phyloP scores from a whole-genome alignment of 2,888 invertebrate genomes.

The Amphipoea lucens region DNA sequence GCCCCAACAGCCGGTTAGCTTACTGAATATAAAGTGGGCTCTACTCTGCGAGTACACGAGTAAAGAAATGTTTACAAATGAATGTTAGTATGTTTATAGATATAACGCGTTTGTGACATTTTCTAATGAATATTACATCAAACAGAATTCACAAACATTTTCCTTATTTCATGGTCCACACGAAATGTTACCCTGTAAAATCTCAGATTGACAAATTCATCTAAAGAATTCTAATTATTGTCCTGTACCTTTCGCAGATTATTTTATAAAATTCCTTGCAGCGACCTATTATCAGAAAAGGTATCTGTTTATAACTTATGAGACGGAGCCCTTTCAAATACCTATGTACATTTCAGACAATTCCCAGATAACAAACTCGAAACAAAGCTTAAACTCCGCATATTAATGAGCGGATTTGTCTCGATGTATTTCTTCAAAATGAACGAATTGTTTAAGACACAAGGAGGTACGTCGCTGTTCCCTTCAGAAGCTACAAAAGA shows the following conservation, averaged over 20 bases:
- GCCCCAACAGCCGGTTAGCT: neutral
- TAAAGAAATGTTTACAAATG: constrained; percentile 3
- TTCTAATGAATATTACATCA: constrained; percentile 25
- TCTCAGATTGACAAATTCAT: constrained; percentile 33
- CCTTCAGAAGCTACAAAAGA: constrained; percentile 79
- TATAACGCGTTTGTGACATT: neutral
- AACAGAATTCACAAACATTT: constrained; percentile 1
- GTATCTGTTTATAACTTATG: constrained; percentile 62
- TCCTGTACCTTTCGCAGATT: constrained; percentile 39
- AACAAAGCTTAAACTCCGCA: constrained; percentile 71
- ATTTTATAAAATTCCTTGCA: constrained; percentile 57
- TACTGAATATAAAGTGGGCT: constrained; percentile 30
- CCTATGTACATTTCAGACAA: constrained; percentile 63
- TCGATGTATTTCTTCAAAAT: constrained; percentile 67
- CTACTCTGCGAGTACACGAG: neutral
- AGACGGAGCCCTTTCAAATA: constrained; percentile 58
- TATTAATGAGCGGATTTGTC: constrained; percentile 74
- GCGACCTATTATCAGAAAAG: constrained; percentile 50
- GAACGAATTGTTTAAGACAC: constrained; percentile 73
- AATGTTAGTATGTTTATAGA: neutral
- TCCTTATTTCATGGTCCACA: constrained; percentile 9
- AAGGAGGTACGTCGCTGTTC: constrained; percentile 69
- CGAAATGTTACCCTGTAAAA: constrained; percentile 28
- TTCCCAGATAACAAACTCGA: constrained; percentile 65
- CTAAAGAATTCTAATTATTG: constrained; percentile 54